Percentiles rank a stretch among this genome's conserved stretches.
phyloP scores from a whole-genome alignment of 2,888 invertebrate genomes.

The Brachynemurus nebulosus region DNA sequence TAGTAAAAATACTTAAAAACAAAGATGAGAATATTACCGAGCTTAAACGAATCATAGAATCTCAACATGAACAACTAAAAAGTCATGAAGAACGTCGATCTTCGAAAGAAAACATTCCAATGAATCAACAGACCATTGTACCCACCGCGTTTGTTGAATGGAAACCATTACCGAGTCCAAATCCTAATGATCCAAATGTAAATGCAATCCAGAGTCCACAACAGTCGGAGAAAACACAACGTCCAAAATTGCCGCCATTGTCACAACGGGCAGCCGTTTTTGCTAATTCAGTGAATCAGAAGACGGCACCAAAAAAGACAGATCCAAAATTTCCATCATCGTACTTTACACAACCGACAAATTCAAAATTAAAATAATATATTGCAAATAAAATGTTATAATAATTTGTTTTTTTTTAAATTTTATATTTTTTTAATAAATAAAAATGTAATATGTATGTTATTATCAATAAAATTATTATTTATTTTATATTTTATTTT shows the following conservation, averaged over 20 bases:
- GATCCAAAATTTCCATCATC: background rate
- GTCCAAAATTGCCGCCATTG: background rate
- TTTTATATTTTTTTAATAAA: no score
- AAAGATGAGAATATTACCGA: slow-evolving; percentile 5
- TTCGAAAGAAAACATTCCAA: background rate
- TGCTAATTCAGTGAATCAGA: no score
- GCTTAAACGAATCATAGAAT: slow-evolving; percentile 15
- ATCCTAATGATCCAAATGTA: background rate
- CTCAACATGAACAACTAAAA: slow-evolving; percentile 1
- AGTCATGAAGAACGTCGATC: background rate
- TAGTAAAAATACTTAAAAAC: background rate
- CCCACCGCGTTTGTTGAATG: background rate
- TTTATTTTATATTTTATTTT: no score
- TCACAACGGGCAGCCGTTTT: no score
- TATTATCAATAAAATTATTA: no score
- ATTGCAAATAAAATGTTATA: no score
- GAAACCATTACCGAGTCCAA: slow-evolving; percentile 4
- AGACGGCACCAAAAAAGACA: background rate
- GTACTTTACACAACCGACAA: background rate
- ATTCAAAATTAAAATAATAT: background rate
- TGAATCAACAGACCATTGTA: background rate
- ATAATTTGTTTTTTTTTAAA: no score
- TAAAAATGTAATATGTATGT: no score
- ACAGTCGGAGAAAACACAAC: background rate
- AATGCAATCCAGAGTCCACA: background rate